Conservation (phyloP, 2,888 invertebrate genomes). For the Hirudinaria manillensis region DNA sequence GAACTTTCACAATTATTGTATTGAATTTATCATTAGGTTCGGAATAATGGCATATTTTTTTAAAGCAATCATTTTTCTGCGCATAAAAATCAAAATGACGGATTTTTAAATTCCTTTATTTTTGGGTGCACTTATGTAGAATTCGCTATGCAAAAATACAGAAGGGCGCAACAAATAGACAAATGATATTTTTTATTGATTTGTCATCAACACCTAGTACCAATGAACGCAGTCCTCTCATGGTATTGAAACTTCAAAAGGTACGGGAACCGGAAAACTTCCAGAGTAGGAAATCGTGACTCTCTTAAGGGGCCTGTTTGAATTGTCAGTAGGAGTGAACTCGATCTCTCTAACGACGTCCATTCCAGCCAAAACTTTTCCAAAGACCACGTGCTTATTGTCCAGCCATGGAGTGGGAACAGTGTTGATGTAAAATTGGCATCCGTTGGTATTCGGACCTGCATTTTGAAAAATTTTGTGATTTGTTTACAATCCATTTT, state of each 20-base stretch:
- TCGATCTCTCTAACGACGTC: conserved; percentile 72
- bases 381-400: conserved; percentile 31
- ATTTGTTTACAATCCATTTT: not conserved
- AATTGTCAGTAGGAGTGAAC: conserved; percentile 65
- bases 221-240: not conserved
- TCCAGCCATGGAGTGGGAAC: conserved; percentile 30
- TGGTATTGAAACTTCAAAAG: conserved; percentile 37
- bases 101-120: no score
- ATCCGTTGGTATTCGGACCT: conserved; percentile 32
- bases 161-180: no score
- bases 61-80: no score
- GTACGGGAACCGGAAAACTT: conserved; percentile 46
- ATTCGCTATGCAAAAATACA: no score
- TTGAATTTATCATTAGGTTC: no score
- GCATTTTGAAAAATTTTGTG: not conserved
- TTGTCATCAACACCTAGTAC: no score
- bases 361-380: conserved; percentile 26
- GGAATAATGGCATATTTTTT: no score
- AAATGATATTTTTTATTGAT: no score
- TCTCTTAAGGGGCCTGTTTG: conserved; percentile 65
- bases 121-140: no score
- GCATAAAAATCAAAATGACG: no score
- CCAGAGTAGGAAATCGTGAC: conserved; percentile 70
- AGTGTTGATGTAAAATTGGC: conserved; percentile 31
- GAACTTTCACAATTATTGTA: no score